Evolutionary conservation across 2,113 vertebrate species (phyloP).

Genomic region (Pongo abelii): DNA sequence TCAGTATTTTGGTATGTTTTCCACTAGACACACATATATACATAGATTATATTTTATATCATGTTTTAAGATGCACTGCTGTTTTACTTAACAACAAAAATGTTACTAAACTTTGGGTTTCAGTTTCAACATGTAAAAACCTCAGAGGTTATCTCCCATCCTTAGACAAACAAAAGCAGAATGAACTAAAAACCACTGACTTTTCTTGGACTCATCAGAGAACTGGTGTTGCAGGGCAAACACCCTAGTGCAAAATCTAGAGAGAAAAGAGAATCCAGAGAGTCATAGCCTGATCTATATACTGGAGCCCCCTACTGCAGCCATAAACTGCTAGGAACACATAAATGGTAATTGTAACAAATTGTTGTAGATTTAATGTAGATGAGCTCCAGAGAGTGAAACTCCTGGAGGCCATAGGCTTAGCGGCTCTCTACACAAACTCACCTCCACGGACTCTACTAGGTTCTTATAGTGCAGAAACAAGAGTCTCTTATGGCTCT

Average conservation of each 20-base stretch:
- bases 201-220: neutral
- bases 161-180: neutral
- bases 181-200: neutral
- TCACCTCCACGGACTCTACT: neutral
- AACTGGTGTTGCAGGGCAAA: neutral
- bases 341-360: neutral
- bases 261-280: neutral
- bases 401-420: neutral
- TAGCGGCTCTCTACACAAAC: neutral
- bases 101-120: neutral
- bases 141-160: neutral
- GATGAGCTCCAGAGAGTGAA: neutral
- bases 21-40: neutral
- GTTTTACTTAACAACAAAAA: neutral
- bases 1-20: neutral
- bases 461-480: neutral
- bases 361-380: neutral
- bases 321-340: neutral
- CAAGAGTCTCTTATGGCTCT: neutral
- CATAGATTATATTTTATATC: neutral
- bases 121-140: neutral
- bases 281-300: neutral
- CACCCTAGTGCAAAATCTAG: neutral
- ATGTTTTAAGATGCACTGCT: neutral
- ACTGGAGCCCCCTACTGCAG: neutral